Base-by-base conservation (phyloP, 2,797 vertebrate genomes). In the Dallia pectoralis region DNA sequence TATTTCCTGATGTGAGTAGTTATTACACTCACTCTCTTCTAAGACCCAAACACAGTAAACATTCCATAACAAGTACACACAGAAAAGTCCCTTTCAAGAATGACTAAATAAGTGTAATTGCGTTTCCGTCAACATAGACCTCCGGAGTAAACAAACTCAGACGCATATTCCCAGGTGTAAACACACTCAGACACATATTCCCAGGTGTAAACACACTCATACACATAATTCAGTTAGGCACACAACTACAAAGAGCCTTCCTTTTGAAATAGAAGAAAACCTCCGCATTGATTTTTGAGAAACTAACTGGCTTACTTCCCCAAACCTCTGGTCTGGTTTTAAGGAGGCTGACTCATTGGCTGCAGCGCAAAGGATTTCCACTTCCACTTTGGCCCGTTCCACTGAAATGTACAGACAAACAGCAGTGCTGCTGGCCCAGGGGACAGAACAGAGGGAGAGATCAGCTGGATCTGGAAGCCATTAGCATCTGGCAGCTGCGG, bases 261-360 rank as follows among this genome's bases (percentile, higher is more conserved):
- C 48, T 33, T 83, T 86, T 81, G 75, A 85, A 83, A 83, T 80
- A 74, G 70, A 70, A 74, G 71, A 79, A 63, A 74, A 73, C 73
- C 76, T 80, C 79, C 47, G 48, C 83, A 4, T 73, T 82, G 83
- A 90, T 91, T 90, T 89, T 89, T 88, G 85, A 87, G 90, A 88
- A 91, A 87, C 87, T 84, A 82, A 86, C 79, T 84, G 83, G 77
- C 69, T 77, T 75, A 74, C 82, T 82, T 75, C 72, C 85, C 74
- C 68, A 79, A 76, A 75, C 69, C 82, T 64, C 70, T 51, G 82
- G 64, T 87, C 89, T 77, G 88, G 88, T 90, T 93, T 90, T 86
- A 79, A 72, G 85, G 77, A 74, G 72, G 81, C 87, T 93, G 91
- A 93, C 86, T 93, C 92, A 93, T 79, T 81, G 83, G 82, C 82